These are phyloP conservation scores for Lerema accius DNA, from an alignment of 1,140 invertebrate species.

Conservation along the genomic window DNA sequence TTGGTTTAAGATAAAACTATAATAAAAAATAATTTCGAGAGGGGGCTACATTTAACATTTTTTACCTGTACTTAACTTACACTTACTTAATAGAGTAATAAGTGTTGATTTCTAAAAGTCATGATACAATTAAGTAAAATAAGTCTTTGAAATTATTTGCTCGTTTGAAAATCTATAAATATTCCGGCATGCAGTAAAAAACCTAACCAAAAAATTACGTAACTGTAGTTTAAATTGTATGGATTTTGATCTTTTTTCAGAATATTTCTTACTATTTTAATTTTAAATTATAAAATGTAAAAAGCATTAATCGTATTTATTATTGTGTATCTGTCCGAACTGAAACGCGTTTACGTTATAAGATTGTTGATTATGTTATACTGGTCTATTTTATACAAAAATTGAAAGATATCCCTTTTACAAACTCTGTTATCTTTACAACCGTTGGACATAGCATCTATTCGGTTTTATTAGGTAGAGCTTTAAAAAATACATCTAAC, in stretches of 20 bases:
- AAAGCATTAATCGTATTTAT: not conserved
- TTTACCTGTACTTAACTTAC: not conserved
- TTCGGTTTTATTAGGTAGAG: not conserved
- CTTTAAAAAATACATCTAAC: constrained; percentile 1
- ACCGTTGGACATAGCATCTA: not conserved
- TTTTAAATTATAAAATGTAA: constrained; percentile 1
- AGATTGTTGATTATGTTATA: not conserved
- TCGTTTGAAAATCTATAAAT: not conserved
- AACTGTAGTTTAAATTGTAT: not conserved
- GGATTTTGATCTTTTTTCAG: not conserved
- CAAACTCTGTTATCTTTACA: not conserved
- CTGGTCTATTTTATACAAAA: not conserved
- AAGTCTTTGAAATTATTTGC: too few relatives aligned
- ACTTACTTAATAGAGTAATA: too few relatives aligned
- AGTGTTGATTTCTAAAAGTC: too few relatives aligned
- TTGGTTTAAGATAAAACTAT: not conserved
- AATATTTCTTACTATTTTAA: not conserved
- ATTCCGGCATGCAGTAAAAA: not conserved
- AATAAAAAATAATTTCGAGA: not conserved
- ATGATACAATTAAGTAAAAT: too few relatives aligned
- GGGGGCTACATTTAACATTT: not conserved
- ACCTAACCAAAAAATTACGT: not conserved
- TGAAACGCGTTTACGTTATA: not conserved
- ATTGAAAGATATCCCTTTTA: not conserved
- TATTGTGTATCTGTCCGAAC: not conserved